Conservation (phyloP, 2,797 vertebrate genomes). For the Margarornis squamiger region DNA sequence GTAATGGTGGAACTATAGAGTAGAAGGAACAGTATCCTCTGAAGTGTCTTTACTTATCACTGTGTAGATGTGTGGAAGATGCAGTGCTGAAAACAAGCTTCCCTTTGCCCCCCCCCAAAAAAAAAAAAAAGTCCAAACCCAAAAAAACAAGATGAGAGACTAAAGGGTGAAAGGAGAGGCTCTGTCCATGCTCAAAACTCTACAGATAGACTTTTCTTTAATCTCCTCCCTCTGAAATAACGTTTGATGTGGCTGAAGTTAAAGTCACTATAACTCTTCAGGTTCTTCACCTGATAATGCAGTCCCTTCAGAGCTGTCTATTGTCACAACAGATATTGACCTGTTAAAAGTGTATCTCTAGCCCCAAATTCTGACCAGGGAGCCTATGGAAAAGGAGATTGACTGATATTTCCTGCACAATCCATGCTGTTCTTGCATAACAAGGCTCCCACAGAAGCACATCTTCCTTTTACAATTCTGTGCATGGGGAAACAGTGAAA, state of each 20-base stretch:
- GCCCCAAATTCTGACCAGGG: not conserved
- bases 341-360: not conserved
- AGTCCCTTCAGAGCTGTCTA: not conserved
- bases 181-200: not conserved
- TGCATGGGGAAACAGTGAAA: not conserved
- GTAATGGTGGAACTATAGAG: not conserved
- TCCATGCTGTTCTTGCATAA: fast-evolving
- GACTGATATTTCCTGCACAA: not conserved
- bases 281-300: not conserved
- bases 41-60: not conserved
- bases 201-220: not conserved
- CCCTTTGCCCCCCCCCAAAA: not conserved
- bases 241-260: not conserved
- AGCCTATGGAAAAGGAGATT: not conserved
- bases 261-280: not conserved
- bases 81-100: not conserved
- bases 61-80: not conserved
- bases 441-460: not conserved
- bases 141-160: not conserved
- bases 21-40: not conserved
- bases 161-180: not conserved
- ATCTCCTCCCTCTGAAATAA: not conserved
- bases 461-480: not conserved
- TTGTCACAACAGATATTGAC: not conserved
- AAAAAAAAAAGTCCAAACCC: not conserved